phyloP scores from a whole-genome alignment of 1,140 invertebrate species.

The Listronotus oregonensis region DNA sequence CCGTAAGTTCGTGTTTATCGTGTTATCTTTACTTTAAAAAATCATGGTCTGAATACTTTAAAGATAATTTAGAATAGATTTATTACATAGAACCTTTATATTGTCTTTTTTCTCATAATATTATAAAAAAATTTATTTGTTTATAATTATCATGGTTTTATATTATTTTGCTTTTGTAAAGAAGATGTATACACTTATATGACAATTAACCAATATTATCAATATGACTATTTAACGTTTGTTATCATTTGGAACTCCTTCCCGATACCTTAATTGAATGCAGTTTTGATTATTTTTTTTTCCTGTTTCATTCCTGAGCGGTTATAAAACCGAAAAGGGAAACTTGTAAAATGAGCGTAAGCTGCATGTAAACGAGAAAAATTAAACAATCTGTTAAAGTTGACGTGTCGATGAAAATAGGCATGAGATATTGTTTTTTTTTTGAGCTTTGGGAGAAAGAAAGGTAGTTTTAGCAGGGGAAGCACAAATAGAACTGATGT shows the following conservation, averaged over 20 bases:
- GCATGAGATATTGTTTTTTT: slow-evolving; percentile 5
- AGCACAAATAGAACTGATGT: neutral
- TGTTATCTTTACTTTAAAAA: no score
- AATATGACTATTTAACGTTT: no score
- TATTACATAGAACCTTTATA: no score
- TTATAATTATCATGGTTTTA: no score
- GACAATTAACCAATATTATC: no score
- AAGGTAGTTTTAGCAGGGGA: slow-evolving; percentile 1
- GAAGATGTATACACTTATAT: no score
- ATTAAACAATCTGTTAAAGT: slow-evolving; percentile 14
- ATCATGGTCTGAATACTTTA: no score
- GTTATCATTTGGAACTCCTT: neutral
- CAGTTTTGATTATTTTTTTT: slow-evolving; percentile 7
- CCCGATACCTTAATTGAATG: neutral
- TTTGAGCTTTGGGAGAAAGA: neutral
- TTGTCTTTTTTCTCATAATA: no score
- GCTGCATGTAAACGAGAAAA: slow-evolving; percentile 14
- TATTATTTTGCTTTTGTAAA: no score
- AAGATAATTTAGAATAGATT: no score
- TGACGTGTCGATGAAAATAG: neutral
- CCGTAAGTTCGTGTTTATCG: no score
- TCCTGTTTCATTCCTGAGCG: slow-evolving; percentile 14
- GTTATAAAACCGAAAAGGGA: slow-evolving; percentile 15
- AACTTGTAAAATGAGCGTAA: slow-evolving; percentile 9
- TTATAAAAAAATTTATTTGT: no score